These are phyloP conservation scores for Drosophila equinoxialis DNA, from an alignment of 1,140 invertebrate species.

Conservation along the genomic window DNA sequence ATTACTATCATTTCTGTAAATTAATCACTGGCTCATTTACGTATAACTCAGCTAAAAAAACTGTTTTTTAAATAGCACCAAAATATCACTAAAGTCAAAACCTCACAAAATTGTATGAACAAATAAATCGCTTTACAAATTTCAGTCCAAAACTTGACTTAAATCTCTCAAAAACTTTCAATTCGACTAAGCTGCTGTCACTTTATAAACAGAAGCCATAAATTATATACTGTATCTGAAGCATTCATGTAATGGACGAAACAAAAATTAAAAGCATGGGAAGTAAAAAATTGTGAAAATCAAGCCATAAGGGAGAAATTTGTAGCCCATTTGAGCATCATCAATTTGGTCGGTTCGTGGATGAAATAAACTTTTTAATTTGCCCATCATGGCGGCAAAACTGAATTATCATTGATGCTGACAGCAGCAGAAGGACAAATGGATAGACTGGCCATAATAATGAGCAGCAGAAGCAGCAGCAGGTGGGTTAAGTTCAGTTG, in stretches of 20 bases:
- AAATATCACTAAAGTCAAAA: no score
- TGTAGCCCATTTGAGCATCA: constrained; percentile 36
- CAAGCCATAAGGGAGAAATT: constrained; percentile 40
- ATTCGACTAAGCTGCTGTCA: not conserved
- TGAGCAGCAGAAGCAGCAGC: not conserved
- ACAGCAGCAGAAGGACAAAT: constrained; percentile 5
- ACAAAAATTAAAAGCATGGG: constrained; percentile 11
- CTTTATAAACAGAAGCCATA: not conserved
- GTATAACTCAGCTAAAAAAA: no score
- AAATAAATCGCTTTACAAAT: not conserved
- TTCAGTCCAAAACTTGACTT: not conserved
- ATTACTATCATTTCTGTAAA: no score
- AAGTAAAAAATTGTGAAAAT: constrained; percentile 35
- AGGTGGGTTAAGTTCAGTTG: not conserved
- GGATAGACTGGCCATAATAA: constrained; percentile 32
- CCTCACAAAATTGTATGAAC: no score
- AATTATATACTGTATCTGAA: not conserved
- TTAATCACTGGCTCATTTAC: no score
- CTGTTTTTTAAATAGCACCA: no score
- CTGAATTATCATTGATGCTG: constrained; percentile 58
- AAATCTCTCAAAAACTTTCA: not conserved
- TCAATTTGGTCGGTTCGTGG: constrained; percentile 32
- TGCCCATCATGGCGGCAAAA: constrained; percentile 56
- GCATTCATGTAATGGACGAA: constrained; percentile 10
- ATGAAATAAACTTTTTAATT: constrained; percentile 61